Evolutionary conservation across 2,888 invertebrate species (phyloP), one percentile per base, ranked within the genome.

Genomic region (Trichogramma dendrolimi): DNA sequence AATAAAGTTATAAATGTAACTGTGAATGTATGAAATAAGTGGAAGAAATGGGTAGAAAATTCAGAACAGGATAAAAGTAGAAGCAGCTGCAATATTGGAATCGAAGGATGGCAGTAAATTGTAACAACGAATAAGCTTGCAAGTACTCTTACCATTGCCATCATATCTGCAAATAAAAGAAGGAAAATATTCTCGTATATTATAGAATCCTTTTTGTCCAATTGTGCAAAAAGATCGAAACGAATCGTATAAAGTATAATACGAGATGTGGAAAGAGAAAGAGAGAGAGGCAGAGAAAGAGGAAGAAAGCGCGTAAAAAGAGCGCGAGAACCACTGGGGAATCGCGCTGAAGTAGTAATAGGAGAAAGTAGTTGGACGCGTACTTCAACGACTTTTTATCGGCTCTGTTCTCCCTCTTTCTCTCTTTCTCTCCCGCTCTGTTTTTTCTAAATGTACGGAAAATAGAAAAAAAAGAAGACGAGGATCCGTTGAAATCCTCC

Each of bases 151-250:
- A 42, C 55, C 4, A 7, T 46, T 6, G 55, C 60, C 56, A 55
- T 58, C 50, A 54, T 60, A 54, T 47, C 55, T 5, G 51, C 54
- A 55, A 62, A 62, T 57, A 60, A 57, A 61, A 60, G 27, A 27
- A 27, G 8, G 51, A 47, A 54, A 61, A 61, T 55, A 55, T 47
- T 41, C 47, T 41, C 49, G 54, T 58, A 56, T 60, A 62, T 62
- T 60, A 62, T 65, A 60, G 58, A 65, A 65, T 65, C 56, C 48
- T 60, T 58, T 62, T 44, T 41, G n/a, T 49, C 2, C 51, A 57
- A 50, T 57, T 39, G 56, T 7, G 50, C 27, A 51, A 47, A 61
- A 27, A 27, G 27, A 27, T 27, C 27, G 27, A 27, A 27, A 27
- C 27, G 27, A 27, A 27, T 27, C 27, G 27, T 27, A 27, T 27